These are phyloP conservation scores for Dysdera silvatica DNA, from an alignment of 1,140 invertebrate species.

Conservation along the genomic window DNA sequence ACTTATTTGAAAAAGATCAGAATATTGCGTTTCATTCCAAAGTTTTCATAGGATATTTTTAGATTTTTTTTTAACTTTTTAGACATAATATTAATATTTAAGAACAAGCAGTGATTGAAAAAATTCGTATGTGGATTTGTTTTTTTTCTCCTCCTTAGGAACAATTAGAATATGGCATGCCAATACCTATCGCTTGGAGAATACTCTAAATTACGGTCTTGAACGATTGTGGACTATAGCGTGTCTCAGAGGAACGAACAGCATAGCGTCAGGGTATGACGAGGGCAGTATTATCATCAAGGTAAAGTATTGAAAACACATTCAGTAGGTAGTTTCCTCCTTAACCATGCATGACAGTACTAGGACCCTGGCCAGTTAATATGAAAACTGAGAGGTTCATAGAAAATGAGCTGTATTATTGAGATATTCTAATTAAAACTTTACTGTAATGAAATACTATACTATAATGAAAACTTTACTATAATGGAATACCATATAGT, in stretches of 20 bases:
- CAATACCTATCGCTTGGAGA: conserved; percentile 92
- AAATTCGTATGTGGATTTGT: not conserved
- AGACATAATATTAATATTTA: not conserved
- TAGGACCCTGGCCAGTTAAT: no score
- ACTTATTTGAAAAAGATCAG: no score
- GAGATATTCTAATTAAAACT: no score
- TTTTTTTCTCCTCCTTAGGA: conserved; percentile 41
- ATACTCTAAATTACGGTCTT: conserved; percentile 94
- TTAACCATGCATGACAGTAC: no score
- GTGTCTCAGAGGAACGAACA: conserved; percentile 92
- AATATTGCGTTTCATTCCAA: not conserved
- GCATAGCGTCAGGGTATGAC: conserved; percentile 94
- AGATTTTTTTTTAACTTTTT: not conserved
- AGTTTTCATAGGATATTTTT: not conserved
- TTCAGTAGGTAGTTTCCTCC: no score
- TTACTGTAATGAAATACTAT: no score
- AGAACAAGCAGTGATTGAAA: not conserved
- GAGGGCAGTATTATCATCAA: conserved; percentile 97
- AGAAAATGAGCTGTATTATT: no score
- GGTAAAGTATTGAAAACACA: no score
- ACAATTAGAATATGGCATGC: conserved; percentile 96
- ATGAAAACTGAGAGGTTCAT: no score
- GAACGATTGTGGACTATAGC: conserved; percentile 96
- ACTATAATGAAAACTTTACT: no score
- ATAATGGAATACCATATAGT: no score